phyloP scores from a whole-genome alignment of 2,888 invertebrate species.

The Galeopsomyia nigrocyanea region DNA sequence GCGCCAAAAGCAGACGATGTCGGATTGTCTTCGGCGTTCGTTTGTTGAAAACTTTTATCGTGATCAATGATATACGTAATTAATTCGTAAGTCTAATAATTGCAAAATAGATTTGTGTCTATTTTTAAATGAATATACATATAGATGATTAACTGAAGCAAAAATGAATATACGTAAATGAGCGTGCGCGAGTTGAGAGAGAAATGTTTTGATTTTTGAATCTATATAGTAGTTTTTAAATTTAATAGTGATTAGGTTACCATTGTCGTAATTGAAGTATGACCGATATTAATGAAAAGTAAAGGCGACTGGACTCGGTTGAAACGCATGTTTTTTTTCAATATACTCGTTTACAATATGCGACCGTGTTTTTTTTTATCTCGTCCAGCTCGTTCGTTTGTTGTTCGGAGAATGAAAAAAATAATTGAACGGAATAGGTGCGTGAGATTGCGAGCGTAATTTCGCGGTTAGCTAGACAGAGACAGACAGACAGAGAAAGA shows the following conservation, averaged over 20 bases:
- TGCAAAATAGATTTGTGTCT: conserved; percentile 64
- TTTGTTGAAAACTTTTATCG: conserved; percentile 57
- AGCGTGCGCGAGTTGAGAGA: conserved; percentile 3
- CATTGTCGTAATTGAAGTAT: conserved; percentile 43
- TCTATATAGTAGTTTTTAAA: conserved; percentile 42
- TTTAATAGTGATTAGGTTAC: conserved; percentile 51
- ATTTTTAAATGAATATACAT: conserved; percentile 65
- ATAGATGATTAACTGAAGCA: not conserved
- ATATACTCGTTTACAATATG: conserved; percentile 33
- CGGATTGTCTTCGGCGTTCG: conserved; percentile 9
- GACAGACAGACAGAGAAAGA: too few relatives aligned
- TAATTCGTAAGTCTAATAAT: conserved; percentile 60
- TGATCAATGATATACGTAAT: conserved; percentile 68
- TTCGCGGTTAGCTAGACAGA: conserved; percentile 20
- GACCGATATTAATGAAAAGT: conserved; percentile 9
- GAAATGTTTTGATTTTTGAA: conserved; percentile 39
- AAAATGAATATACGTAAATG: too few relatives aligned
- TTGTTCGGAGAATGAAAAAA: not conserved
- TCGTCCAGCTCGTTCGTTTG: conserved; percentile 21
- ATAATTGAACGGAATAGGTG: not conserved
- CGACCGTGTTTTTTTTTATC: conserved; percentile 34
- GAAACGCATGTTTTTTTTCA: conserved; percentile 14
- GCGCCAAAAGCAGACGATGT: conserved; percentile 27
- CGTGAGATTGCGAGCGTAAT: conserved; percentile 1
- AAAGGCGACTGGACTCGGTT: conserved; percentile 1